Base-by-base conservation (phyloP, 2,888 invertebrate genomes). In the Hypomecis punctinalis region DNA sequence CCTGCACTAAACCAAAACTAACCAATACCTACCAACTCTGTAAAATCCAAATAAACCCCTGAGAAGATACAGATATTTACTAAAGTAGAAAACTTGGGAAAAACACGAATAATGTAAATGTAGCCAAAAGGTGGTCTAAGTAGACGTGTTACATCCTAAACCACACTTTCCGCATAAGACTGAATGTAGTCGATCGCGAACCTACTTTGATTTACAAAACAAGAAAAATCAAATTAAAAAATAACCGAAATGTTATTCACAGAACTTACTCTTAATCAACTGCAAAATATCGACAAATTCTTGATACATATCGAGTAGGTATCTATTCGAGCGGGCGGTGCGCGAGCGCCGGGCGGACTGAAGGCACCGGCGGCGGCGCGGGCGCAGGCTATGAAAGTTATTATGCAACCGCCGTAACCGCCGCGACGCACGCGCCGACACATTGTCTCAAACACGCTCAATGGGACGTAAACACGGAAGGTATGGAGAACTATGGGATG, bases 261-360 rank as follows among this genome's bases (percentile, higher is more conserved):
- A 10, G 47, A 65, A 68, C 75, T 75, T 73, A 75, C 75, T 74
- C 46, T 75, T 74, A 7, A 75, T 71, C 53, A 75, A 63, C 54
- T 71, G 67, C 49, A 75, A 63, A 55, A 75, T 75, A 68, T 74
- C 75, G n/a, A 75, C 70, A 66, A 72, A 75, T 48, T 75, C 75
- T 61, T 74, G 75, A 55, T 73, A 75, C 75, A 75, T 75, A 57
- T 59, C 66, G 51, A 23, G 13, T 39, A 43, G 63, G 63, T 37
- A 59, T 51, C 1, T 23, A 23, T 23, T 23, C 23, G 23, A 23
- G 65, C 52, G 55, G 40, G 62, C 48, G 60, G 42, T 43, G 36
- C 49, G 60, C 60, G 54, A 53, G 53, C 62, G 54, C 9, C 42
- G 45, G 23, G 47, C 47, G 57, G 43, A 59, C 62, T 48, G 51